Percentiles rank a stretch among this genome's conserved stretches.
phyloP scores from a whole-genome alignment of 2,797 vertebrate species.

The Australoheros facetus region DNA sequence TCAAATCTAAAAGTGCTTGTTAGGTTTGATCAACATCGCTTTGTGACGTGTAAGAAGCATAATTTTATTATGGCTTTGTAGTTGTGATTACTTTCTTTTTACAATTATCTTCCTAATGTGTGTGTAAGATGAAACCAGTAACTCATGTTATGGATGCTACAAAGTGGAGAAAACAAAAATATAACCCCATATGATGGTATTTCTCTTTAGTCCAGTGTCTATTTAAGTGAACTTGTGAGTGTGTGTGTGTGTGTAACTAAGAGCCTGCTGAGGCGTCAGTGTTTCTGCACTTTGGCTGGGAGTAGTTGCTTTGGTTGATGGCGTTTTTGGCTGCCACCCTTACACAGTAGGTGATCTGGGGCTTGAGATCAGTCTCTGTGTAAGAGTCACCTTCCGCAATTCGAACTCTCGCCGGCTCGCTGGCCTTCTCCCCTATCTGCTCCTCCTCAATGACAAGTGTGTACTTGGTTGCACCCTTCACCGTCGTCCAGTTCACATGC shows the following conservation, averaged over 20 bases:
- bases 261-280: slow-evolving; percentile 36
- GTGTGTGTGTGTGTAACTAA: not conserved
- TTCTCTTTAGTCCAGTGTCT: slow-evolving; percentile 45
- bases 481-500: slow-evolving; percentile 67
- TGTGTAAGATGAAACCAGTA: slow-evolving; percentile 21
- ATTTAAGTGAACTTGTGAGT: slow-evolving; percentile 6
- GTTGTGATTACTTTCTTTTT: slow-evolving; percentile 30
- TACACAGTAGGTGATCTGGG: slow-evolving; percentile 73
- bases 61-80: slow-evolving; percentile 24
- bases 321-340: slow-evolving; percentile 67
- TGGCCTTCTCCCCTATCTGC: slow-evolving; percentile 11
- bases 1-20: slow-evolving; percentile 50
- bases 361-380: slow-evolving; percentile 61
- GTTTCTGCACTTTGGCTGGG: slow-evolving; percentile 58
- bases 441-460: slow-evolving; percentile 59
- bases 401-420: not conserved
- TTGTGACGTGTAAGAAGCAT: slow-evolving; percentile 31
- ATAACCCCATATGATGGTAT: slow-evolving; percentile 6
- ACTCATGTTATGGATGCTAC: slow-evolving; percentile 33
- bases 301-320: slow-evolving; percentile 62
- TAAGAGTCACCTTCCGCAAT: slow-evolving; percentile 39
- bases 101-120: slow-evolving; percentile 27
- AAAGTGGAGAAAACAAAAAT: slow-evolving; percentile 24
- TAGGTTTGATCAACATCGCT: slow-evolving; percentile 45
- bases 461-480: slow-evolving; percentile 63